A percentile compares a stretch with the other conserved stretches of the same genome.
Evolutionary conservation across 2,113 vertebrate species (phyloP).

Genomic region (Hypomesus transpacificus): DNA sequence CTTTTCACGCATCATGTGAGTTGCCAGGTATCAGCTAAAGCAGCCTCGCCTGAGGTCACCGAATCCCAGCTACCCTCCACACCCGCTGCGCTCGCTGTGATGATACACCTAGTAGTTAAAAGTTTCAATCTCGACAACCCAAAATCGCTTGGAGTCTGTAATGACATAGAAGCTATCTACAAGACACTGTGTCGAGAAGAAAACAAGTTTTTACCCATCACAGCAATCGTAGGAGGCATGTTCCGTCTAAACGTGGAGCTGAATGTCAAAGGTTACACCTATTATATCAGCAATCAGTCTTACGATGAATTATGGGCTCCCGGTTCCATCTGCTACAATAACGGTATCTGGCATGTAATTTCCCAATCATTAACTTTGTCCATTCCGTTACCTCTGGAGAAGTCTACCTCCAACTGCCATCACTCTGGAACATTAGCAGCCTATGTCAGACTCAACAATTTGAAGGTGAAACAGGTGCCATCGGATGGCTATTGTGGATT

Average conservation of each 20-base stretch:
- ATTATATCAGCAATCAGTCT: background rate
- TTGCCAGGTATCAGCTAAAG: background rate
- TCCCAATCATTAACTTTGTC: background rate
- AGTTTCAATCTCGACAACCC: background rate
- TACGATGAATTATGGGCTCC: background rate
- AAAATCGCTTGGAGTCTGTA: background rate
- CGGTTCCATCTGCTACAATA: slow-evolving; percentile 5
- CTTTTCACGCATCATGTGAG: no score
- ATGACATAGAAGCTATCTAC: background rate
- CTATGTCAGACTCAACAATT: background rate
- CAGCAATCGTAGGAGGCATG: background rate
- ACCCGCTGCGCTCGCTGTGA: background rate
- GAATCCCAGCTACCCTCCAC: background rate
- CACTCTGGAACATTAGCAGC: background rate
- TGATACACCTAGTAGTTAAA: slow-evolving; percentile 1
- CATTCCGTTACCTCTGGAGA: background rate
- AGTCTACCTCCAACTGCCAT: background rate
- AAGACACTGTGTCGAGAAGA: background rate
- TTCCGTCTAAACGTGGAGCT: background rate
- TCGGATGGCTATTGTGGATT: background rate
- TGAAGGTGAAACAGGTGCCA: background rate
- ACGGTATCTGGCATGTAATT: background rate
- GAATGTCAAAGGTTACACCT: background rate
- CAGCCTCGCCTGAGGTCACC: background rate
- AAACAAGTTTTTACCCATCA: background rate